Conservation (phyloP, 1,140 invertebrate genomes). For the Oryctes rhinoceros region DNA sequence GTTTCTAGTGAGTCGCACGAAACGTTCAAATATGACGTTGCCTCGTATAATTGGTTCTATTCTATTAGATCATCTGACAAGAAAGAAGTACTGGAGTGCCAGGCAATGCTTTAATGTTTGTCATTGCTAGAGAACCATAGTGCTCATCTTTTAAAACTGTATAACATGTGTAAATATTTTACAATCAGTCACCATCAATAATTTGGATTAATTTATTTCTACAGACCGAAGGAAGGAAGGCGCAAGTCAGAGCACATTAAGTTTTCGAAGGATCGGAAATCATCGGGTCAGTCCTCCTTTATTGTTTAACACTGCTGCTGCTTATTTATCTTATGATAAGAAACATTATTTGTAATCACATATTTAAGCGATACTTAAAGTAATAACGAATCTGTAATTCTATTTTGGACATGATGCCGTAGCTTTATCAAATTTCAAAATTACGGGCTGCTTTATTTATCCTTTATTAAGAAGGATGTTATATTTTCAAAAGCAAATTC, state of each 20-base stretch:
- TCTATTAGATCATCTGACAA: no score
- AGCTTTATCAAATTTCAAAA: no score
- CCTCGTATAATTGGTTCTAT: no score
- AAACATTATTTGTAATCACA: conserved; percentile 1
- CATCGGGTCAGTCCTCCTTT: background rate
- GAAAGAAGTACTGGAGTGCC: no score
- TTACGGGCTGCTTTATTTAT: no score
- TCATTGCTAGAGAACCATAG: no score
- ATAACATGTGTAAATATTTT: no score
- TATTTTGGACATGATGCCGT: background rate
- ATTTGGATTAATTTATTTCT: conserved; percentile 19
- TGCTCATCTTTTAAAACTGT: background rate
- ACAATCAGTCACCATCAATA: background rate
- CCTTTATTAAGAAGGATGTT: no score
- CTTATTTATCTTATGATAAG: background rate
- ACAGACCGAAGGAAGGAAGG: conserved; percentile 39
- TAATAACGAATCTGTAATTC: background rate
- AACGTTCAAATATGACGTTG: no score
- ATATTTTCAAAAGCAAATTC: no score
- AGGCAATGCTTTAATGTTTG: no score
- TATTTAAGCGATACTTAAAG: background rate
- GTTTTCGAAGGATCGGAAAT: conserved; percentile 3
- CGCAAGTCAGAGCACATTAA: conserved; percentile 42
- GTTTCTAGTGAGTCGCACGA: no score
- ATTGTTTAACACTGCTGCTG: background rate